phyloP scores from a whole-genome alignment of 2,113 vertebrate species.

The Lophura nycthemera region DNA sequence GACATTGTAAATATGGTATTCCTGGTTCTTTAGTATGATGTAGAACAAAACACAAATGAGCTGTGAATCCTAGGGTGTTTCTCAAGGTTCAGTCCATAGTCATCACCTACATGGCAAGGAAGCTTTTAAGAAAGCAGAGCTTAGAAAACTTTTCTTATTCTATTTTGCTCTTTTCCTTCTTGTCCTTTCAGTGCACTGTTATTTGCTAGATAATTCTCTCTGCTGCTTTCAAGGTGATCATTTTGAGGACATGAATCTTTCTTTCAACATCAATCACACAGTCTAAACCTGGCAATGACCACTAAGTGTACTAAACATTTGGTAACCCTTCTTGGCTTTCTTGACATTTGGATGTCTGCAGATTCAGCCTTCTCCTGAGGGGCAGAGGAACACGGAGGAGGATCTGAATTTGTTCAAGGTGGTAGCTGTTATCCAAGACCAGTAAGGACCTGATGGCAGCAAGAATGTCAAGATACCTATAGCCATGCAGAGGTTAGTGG shows the following conservation, averaged over 20 bases:
- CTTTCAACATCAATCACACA: not conserved
- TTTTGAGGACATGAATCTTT: not conserved
- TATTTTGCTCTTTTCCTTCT: not conserved
- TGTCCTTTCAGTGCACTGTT: not conserved
- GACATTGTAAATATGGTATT: not conserved
- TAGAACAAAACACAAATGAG: not conserved
- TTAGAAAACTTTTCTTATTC: not conserved
- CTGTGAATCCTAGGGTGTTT: not conserved
- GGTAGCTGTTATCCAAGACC: not conserved
- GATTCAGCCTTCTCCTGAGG: not conserved
- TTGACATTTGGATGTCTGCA: not conserved
- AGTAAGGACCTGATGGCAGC: not conserved
- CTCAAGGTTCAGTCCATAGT: not conserved
- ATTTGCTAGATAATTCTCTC: not conserved
- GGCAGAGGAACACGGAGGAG: not conserved
- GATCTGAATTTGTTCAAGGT: not conserved
- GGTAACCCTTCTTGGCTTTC: not conserved
- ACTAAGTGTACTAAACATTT: not conserved
- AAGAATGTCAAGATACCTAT: not conserved
- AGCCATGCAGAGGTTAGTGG: not conserved
- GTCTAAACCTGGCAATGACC: not conserved
- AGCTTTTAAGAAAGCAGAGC: not conserved
- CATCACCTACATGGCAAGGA: accelerated
- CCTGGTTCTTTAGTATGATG: not conserved
- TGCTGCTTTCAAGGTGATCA: not conserved